phyloP scores from a whole-genome alignment of 2,888 invertebrate genomes.

The Chirona hameri region DNA sequence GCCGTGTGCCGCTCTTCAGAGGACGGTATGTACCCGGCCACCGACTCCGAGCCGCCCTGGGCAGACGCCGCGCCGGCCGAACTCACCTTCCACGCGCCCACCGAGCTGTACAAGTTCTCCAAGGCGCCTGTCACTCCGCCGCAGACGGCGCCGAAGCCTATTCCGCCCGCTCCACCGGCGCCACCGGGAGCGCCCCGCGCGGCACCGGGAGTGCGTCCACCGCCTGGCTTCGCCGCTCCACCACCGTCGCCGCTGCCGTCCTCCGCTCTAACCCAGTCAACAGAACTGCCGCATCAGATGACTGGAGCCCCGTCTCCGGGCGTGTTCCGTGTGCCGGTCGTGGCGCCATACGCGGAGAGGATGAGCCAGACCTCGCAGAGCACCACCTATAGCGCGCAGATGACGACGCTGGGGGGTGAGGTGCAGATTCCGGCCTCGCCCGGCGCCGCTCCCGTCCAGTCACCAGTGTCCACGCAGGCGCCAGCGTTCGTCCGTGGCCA shows the following conservation, averaged over 20 bases:
- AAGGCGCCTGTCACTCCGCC: background rate
- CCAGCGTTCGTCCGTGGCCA: background rate
- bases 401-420: background rate
- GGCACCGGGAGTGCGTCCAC: background rate
- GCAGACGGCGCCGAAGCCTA: background rate
- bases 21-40: background rate
- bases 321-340: background rate
- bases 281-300: background rate
- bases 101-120: conserved; percentile 2
- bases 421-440: background rate
- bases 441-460: background rate
- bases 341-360: background rate
- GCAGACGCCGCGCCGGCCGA: background rate
- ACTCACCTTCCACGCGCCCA: background rate
- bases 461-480: background rate
- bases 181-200: background rate
- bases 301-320: background rate
- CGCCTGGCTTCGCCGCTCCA: background rate
- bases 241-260: background rate
- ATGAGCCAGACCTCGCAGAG: background rate
- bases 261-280: too few relatives aligned
- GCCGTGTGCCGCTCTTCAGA: background rate
- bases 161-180: background rate
- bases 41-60: background rate
- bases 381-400: too few relatives aligned